These are phyloP conservation scores for Zoanthus gigantus DNA, from an alignment of 92 coral and sea anemone species.

Conservation along the genomic window DNA sequence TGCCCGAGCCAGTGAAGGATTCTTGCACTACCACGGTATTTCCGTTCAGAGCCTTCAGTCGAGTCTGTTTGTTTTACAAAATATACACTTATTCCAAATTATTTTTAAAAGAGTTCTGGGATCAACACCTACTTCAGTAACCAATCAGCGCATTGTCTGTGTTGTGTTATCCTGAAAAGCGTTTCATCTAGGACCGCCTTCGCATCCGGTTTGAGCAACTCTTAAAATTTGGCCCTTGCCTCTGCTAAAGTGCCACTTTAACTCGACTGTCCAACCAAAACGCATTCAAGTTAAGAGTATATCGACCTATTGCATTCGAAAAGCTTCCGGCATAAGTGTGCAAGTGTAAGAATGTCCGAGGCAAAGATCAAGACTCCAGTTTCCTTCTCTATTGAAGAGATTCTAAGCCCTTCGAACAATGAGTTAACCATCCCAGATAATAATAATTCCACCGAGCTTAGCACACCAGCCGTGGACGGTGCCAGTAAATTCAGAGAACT, in stretches of 20 bases:
- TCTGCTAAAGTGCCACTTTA: constrained; percentile 50
- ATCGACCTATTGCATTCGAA: constrained; percentile 39
- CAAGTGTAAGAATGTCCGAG: constrained; percentile 28
- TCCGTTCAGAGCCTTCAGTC: constrained; percentile 87
- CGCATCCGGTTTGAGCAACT: constrained; percentile 72
- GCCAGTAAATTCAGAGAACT: not conserved
- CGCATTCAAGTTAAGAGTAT: constrained; percentile 26
- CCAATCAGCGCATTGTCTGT: constrained; percentile 90
- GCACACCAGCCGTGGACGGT: constrained; percentile 15
- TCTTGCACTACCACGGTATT: constrained; percentile 93
- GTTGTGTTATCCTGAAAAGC: constrained; percentile 87
- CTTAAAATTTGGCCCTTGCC: constrained; percentile 41
- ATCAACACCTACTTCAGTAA: constrained; percentile 86
- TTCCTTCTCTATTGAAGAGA: constrained; percentile 89
- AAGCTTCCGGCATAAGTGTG: constrained; percentile 9
- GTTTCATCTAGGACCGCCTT: constrained; percentile 90
- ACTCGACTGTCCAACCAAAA: constrained; percentile 37
- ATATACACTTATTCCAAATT: constrained; percentile 96
- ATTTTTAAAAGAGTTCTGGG: constrained; percentile 87
- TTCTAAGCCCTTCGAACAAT: constrained; percentile 59
- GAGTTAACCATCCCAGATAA: constrained; percentile 19
- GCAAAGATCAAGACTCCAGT: constrained; percentile 32
- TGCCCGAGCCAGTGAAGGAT: constrained; percentile 24
- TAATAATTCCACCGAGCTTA: not conserved
- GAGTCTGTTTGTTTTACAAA: constrained; percentile 89